phyloP scores from a whole-genome alignment of 2,888 invertebrate genomes.

The Synergus gifuensis region DNA sequence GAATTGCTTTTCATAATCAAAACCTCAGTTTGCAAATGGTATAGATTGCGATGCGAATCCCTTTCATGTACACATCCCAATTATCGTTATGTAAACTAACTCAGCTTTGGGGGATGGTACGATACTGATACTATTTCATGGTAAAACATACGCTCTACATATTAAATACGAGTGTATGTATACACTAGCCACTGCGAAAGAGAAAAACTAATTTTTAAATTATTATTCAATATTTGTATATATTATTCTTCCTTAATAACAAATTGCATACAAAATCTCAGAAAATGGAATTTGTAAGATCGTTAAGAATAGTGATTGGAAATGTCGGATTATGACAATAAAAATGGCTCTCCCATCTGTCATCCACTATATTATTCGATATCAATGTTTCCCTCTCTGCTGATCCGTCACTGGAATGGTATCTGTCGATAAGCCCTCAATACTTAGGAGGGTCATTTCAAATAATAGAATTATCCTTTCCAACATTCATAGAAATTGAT shows the following conservation, averaged over 20 bases:
- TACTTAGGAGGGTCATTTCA: constrained; percentile 43
- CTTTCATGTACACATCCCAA: constrained; percentile 74
- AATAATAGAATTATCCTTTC: constrained; percentile 34
- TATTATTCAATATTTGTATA: not conserved
- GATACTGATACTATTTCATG: constrained; percentile 9
- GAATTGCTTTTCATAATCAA: constrained; percentile 57
- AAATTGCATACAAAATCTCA: not conserved
- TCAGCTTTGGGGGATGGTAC: constrained; percentile 65
- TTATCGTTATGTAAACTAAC: constrained; percentile 77
- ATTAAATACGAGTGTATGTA: not conserved
- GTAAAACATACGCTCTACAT: not conserved
- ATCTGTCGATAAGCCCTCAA: constrained; percentile 58
- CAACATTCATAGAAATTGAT: constrained; percentile 22
- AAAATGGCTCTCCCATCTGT: constrained; percentile 64
- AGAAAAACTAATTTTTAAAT: not conserved
- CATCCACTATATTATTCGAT: constrained; percentile 64
- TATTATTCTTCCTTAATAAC: not conserved
- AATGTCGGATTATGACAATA: constrained; percentile 59
- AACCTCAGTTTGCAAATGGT: constrained; percentile 60
- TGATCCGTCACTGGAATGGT: constrained; percentile 48
- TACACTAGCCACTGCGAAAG: not conserved
- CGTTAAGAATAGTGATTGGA: constrained; percentile 12
- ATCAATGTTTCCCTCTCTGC: constrained; percentile 58
- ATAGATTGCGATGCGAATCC: constrained; percentile 57
- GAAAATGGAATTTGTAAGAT: constrained; percentile 16